Evolutionary conservation across 2,797 vertebrate species (phyloP).

Genomic region (Clarias pachynema): DNA sequence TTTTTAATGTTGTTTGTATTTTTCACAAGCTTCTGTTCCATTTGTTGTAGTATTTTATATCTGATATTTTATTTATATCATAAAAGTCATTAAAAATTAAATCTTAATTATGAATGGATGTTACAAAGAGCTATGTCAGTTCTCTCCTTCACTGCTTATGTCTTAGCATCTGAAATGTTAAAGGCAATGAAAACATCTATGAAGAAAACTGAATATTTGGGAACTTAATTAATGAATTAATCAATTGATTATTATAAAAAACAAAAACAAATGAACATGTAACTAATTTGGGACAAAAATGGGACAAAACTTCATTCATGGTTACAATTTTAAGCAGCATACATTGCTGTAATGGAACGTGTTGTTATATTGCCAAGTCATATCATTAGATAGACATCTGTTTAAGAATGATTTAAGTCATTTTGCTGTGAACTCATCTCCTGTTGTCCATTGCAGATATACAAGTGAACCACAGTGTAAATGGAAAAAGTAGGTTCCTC

Average conservation of each 20-base stretch:
- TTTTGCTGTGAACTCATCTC: constrained; percentile 27
- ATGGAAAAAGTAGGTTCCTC: constrained; percentile 72
- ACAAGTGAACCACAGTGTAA: constrained; percentile 67
- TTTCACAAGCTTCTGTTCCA: neutral
- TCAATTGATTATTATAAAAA: neutral
- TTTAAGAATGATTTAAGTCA: neutral
- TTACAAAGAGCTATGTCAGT: neutral
- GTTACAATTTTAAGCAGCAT: neutral
- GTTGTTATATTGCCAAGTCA: neutral
- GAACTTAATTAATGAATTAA: neutral
- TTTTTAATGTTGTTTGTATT: neutral
- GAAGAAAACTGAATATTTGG: neutral
- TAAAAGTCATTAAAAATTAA: neutral
- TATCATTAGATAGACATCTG: neutral
- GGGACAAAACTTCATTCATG: neutral
- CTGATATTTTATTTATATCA: neutral
- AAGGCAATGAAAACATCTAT: neutral
- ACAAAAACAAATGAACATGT: neutral
- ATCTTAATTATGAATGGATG: neutral
- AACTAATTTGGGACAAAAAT: neutral
- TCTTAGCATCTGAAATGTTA: neutral
- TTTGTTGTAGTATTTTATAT: neutral
- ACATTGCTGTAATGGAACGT: neutral
- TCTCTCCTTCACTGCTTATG: neutral
- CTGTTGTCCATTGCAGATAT: constrained; percentile 65